Evolutionary conservation across 2,113 vertebrate genomes (phyloP).

Genomic region (Emydura subglobosa): DNA sequence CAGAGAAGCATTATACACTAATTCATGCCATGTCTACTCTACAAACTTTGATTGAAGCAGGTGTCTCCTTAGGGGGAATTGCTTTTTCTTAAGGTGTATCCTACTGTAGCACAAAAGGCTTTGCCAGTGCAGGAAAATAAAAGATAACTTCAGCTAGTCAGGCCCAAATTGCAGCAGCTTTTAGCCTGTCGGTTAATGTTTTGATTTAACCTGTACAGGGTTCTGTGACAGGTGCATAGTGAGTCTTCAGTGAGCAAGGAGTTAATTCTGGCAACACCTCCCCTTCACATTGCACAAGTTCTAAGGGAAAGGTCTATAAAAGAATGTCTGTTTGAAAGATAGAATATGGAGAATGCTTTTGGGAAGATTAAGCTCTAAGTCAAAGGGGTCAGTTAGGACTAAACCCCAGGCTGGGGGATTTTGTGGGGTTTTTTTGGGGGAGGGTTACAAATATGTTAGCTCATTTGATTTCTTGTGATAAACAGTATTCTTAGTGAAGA

Average conservation of each 20-base stretch:
- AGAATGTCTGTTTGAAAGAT: not conserved
- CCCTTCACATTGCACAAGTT: not conserved
- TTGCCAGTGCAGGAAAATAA: not conserved
- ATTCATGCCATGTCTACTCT: not conserved
- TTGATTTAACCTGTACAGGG: not conserved
- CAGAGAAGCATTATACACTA: conserved; percentile 29
- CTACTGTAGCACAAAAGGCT: not conserved
- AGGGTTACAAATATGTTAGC: not conserved
- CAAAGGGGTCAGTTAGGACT: not conserved
- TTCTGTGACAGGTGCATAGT: not conserved
- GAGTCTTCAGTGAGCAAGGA: not conserved
- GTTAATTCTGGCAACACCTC: not conserved
- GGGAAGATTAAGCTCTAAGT: not conserved
- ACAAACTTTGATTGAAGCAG: not conserved
- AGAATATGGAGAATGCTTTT: not conserved
- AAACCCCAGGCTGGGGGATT: not conserved
- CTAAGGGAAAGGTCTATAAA: not conserved
- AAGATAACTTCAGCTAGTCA: not conserved
- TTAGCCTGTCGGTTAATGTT: not conserved
- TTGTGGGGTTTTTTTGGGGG: not conserved
- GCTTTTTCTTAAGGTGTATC: not conserved
- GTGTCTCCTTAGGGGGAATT: not conserved
- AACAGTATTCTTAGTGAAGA: not conserved
- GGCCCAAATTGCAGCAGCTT: not conserved
- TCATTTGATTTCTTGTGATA: conserved; percentile 20